These are phyloP conservation scores for Chironomus tentans DNA, from an alignment of 2,888 invertebrate species.

Conservation along the genomic window DNA sequence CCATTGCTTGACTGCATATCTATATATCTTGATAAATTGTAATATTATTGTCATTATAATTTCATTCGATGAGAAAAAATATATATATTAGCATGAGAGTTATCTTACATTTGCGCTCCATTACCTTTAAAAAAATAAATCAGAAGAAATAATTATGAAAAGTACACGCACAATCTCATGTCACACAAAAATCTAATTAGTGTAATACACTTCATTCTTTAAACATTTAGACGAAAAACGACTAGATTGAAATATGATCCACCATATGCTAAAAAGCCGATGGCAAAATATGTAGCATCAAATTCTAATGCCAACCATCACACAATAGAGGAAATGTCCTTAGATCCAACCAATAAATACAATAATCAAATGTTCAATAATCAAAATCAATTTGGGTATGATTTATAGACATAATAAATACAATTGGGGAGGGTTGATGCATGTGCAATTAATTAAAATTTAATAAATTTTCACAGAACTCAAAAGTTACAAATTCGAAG, in stretches of 20 bases:
- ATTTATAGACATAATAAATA: constrained; percentile 30
- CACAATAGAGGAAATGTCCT: constrained; percentile 68
- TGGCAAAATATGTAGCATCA: constrained; percentile 56
- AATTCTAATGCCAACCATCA: constrained; percentile 57
- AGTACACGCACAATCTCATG: not conserved
- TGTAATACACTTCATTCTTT: not conserved
- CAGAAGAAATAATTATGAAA: not conserved
- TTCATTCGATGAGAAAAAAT: too few relatives aligned
- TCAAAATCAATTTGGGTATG: constrained; percentile 56
- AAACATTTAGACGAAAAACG: constrained; percentile 65
- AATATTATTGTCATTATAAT: too few relatives aligned
- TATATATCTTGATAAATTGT: too few relatives aligned
- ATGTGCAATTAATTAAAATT: not conserved
- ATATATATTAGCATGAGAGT: too few relatives aligned
- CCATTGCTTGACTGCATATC: too few relatives aligned
- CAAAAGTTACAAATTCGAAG: constrained; percentile 74
- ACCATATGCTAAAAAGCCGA: constrained; percentile 76
- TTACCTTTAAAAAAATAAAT: not conserved
- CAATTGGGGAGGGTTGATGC: not conserved
- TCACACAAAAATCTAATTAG: not conserved
- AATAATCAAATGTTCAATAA: constrained; percentile 77
- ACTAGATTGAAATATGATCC: constrained; percentile 82
- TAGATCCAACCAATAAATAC: constrained; percentile 74
- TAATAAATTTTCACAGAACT: constrained; percentile 50
- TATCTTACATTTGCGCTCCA: not conserved